phyloP scores from a whole-genome alignment of 2,113 vertebrate species.

The Heloderma charlesbogerti region DNA sequence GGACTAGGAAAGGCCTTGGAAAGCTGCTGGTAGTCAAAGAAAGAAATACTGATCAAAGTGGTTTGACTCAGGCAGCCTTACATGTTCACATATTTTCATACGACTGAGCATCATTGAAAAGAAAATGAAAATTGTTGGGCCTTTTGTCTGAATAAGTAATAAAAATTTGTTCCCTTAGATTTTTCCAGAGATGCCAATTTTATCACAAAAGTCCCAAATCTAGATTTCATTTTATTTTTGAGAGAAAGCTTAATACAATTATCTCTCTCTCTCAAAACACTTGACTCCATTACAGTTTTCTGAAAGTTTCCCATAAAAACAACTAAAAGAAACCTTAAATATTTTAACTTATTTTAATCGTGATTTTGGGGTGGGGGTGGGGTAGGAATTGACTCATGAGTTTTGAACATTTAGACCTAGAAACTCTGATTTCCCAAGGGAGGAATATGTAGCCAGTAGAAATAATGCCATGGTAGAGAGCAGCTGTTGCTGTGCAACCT shows the following conservation, averaged over 20 bases:
- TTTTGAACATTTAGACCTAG: conserved; percentile 14
- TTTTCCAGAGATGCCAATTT: not conserved
- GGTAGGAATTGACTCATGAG: conserved; percentile 16
- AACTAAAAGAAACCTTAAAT: not conserved
- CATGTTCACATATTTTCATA: not conserved
- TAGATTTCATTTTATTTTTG: not conserved
- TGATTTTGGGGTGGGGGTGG: not conserved
- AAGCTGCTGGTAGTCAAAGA: not conserved
- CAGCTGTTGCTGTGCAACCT: conserved; percentile 34
- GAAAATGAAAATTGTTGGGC: not conserved
- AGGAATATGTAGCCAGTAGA: conserved; percentile 29
- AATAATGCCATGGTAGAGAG: conserved; percentile 20
- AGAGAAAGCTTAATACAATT: not conserved
- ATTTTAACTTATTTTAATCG: conserved; percentile 19
- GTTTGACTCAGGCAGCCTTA: not conserved
- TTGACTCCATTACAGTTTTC: not conserved
- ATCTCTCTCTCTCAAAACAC: not conserved
- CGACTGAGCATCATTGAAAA: not conserved
- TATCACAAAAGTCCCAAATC: not conserved
- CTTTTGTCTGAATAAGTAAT: not conserved
- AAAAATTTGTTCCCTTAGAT: not conserved
- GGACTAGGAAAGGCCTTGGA: not conserved
- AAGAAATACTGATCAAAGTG: not conserved
- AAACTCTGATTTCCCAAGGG: conserved; percentile 33
- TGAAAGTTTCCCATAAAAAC: not conserved